These are phyloP conservation scores for Drosophila sproati DNA, from an alignment of 1,140 invertebrate genomes.

Conservation along the genomic window DNA sequence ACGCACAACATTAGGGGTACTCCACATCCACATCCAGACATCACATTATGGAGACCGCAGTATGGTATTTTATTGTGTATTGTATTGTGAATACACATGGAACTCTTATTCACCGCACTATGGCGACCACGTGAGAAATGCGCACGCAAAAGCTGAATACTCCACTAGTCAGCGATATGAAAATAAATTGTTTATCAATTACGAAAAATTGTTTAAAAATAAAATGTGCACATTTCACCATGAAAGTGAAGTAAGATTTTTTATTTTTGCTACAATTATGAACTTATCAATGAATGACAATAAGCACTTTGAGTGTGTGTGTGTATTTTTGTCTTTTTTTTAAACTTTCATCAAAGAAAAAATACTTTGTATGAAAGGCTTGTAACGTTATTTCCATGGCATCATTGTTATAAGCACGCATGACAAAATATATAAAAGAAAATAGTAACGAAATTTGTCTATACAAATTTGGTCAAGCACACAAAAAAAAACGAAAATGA, in stretches of 20 bases:
- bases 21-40: too few species aligned
- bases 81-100: constrained; percentile 20
- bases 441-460: constrained; percentile 39
- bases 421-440: constrained; percentile 32
- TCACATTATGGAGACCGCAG: background rate
- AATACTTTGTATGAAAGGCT: background rate
- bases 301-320: background rate
- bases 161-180: constrained; percentile 29
- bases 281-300: constrained; percentile 24
- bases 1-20: background rate
- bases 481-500: constrained; percentile 14
- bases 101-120: constrained; percentile 19
- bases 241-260: background rate
- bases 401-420: constrained; percentile 24
- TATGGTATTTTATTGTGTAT: constrained; percentile 20
- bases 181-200: constrained; percentile 17
- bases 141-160: constrained; percentile 28
- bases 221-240: constrained; percentile 2
- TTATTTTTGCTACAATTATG: constrained; percentile 20
- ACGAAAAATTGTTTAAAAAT: background rate
- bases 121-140: constrained; percentile 27
- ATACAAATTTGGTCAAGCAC: constrained; percentile 25
- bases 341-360: background rate
- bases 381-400: background rate
- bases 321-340: too few species aligned